Evolutionary conservation across 2,113 vertebrate species (phyloP), one percentile per base, ranked within the genome.

Genomic region (Amphilophus citrinellus): DNA sequence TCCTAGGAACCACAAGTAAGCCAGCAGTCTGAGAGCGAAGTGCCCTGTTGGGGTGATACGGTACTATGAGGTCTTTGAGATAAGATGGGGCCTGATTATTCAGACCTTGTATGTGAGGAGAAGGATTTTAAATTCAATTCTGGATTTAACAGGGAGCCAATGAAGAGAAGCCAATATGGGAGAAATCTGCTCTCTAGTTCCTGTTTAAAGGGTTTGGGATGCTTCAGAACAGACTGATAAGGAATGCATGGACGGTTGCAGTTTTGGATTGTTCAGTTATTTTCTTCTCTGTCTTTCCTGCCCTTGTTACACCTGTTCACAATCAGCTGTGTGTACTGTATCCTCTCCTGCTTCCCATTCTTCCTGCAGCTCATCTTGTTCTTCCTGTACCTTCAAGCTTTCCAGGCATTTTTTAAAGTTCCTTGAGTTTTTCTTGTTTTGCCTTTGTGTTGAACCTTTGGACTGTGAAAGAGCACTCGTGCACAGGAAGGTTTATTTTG

Each of bases 171-270:
- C 3, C 30, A 30, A 5, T 30, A 30, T 30, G 30, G 30, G 30
- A 30, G 30, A 30, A 30, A 30, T 30, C 30, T 35, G 32, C 32
- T 35, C 32, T 42, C n/a, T 5, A 42, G 1, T 39, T 2, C 61
- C 20, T 14, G 1, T 0, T 63, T 20, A n/a, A 39, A 39, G 35
- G 61, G 18, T 63, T 42, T 42, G 39, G 39, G 39, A 42, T 10
- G 9, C 10, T 42, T 42, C 10, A 10, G 10, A 42, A 39, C 37
- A 9, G 37, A 8, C 37, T 42, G 35, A 22, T 65, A 32, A 65
- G 61, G 35, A 60, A 27, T 2, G 3, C 53, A 9, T 3, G 8
- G 53, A 56, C 53, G 9, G 17, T 56, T 3, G 3, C 8, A 20
- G 18, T 56, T 47, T 44, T 47, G 44, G 13, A 15, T 47, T 5